Percentiles rank a stretch among this genome's conserved stretches.
phyloP scores from a whole-genome alignment of 2,888 invertebrate species.

The Iphiclides podalirius region DNA sequence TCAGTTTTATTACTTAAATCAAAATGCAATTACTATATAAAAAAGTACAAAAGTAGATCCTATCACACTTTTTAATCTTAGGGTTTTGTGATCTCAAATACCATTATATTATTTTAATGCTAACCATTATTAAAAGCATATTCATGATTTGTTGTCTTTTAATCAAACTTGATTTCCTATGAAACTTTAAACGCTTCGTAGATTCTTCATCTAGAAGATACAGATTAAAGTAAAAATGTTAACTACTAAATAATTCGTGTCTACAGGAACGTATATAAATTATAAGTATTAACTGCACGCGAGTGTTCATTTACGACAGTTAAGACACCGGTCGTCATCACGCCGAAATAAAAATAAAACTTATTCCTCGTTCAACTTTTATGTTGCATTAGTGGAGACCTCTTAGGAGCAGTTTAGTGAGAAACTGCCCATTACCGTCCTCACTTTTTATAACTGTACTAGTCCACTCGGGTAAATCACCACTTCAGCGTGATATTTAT shows the following conservation, averaged over 20 bases:
- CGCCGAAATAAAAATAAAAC: constrained; percentile 18
- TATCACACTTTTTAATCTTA: too few relatives aligned
- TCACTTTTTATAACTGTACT: constrained; percentile 39
- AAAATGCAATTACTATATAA: too few relatives aligned
- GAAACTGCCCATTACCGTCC: constrained; percentile 45
- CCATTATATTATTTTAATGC: neutral
- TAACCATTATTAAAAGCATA: neutral
- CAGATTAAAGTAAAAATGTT: neutral
- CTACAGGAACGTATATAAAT: constrained; percentile 17
- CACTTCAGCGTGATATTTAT: constrained; percentile 56
- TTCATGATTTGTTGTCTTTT: neutral
- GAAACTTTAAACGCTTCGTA: neutral
- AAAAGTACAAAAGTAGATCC: too few relatives aligned
- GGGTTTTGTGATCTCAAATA: neutral
- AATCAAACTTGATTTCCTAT: too few relatives aligned
- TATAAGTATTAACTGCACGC: constrained; percentile 25
- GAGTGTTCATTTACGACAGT: constrained; percentile 14
- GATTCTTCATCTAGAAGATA: neutral
- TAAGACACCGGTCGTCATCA: constrained; percentile 15
- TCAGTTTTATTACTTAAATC: too few relatives aligned
- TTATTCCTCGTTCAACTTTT: constrained; percentile 25
- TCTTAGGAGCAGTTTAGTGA: constrained; percentile 33
- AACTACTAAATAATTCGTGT: neutral
- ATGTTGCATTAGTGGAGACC: constrained; percentile 23
- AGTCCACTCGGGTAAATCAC: constrained; percentile 50